Conservation (phyloP, 2,113 vertebrate species). For the Otocyon megalotis region DNA sequence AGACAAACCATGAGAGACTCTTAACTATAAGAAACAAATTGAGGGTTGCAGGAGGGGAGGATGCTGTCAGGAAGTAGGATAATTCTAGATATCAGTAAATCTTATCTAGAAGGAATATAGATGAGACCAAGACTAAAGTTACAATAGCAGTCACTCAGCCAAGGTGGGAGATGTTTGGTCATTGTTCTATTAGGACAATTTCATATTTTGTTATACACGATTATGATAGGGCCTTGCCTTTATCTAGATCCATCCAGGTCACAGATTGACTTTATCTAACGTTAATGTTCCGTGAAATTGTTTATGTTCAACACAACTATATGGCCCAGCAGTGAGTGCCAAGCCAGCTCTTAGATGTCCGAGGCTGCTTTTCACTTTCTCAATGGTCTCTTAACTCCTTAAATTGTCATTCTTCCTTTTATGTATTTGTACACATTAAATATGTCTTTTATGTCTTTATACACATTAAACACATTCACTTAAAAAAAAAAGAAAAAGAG, state of each 20-base stretch:
- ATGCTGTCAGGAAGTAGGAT: background rate
- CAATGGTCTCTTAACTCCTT: background rate
- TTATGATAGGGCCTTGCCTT: background rate
- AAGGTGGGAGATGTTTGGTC: background rate
- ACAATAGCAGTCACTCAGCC: background rate
- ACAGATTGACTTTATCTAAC: background rate
- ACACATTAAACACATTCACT: too few relatives aligned
- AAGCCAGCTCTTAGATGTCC: background rate
- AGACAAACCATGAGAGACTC: too few relatives aligned
- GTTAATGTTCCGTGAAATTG: background rate
- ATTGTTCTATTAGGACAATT: background rate
- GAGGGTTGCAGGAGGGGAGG: background rate
- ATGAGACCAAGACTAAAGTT: background rate
- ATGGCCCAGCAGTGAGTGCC: too few relatives aligned
- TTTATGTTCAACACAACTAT: background rate
- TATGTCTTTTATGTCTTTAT: background rate
- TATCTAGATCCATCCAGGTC: background rate
- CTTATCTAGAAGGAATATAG: background rate
- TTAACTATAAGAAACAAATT: too few relatives aligned
- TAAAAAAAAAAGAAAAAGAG: too few relatives aligned
- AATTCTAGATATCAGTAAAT: background rate
- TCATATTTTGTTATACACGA: background rate
- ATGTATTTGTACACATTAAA: background rate
- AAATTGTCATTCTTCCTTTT: background rate
- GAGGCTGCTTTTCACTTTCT: background rate